These are phyloP conservation scores for Vireo griseus DNA, from an alignment of 2,797 vertebrate species.

Conservation along the genomic window DNA sequence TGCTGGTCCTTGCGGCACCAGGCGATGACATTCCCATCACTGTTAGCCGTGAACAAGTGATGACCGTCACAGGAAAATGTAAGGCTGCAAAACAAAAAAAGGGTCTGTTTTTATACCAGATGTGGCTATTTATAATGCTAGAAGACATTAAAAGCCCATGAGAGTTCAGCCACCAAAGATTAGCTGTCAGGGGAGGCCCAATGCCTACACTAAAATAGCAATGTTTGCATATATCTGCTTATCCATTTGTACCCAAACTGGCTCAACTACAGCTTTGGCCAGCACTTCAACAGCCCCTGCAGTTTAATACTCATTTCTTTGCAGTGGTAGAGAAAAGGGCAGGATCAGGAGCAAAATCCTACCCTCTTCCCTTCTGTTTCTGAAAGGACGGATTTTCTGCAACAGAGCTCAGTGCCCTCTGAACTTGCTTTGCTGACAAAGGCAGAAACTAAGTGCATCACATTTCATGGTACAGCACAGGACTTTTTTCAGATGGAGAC, in stretches of 20 bases:
- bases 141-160: background rate
- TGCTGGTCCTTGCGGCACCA: conserved; percentile 99
- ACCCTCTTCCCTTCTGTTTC: background rate
- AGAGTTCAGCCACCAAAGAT: background rate
- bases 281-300: background rate
- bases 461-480: background rate
- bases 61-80: conserved; percentile 97
- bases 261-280: background rate
- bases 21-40: conserved; percentile 92
- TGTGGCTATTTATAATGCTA: background rate
- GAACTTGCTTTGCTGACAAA: background rate
- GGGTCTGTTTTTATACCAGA: background rate
- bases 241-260: background rate
- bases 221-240: background rate
- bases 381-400: background rate
- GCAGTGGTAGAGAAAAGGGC: background rate
- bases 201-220: accelerated
- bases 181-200: background rate
- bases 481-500: background rate
- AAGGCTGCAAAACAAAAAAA: conserved; percentile 78
- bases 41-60: conserved; percentile 95
- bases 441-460: background rate
- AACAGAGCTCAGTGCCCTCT: background rate
- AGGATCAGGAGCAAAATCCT: background rate
- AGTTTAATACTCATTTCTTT: background rate